Evolutionary conservation across 2,113 vertebrate species (phyloP).

Genomic region (Benthochromis sp.): DNA sequence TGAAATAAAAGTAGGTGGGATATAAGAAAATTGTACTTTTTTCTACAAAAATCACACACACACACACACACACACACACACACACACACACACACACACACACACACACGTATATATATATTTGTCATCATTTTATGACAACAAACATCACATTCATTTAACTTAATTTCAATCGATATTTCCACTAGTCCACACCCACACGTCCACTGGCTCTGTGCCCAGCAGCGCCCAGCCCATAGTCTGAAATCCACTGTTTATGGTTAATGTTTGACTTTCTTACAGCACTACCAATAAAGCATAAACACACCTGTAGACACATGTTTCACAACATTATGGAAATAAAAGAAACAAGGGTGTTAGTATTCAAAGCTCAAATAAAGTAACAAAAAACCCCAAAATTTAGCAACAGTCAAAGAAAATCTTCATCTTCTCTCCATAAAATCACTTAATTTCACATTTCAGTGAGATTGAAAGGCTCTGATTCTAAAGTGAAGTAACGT

Average conservation of each 20-base stretch:
- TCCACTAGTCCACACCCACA: neutral
- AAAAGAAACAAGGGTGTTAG: neutral
- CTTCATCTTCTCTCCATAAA: neutral
- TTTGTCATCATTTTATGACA: neutral
- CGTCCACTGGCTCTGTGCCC: neutral
- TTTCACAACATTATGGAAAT: neutral
- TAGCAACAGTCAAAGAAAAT: neutral
- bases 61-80: neutral
- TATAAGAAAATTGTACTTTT: neutral
- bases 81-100: no score
- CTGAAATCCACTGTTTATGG: neutral
- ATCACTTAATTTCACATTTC: neutral
- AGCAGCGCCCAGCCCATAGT: neutral
- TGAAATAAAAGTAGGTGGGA: neutral
- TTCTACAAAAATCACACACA: neutral
- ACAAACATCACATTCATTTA: neutral
- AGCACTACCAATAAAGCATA: neutral
- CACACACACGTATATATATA: neutral
- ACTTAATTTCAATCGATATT: neutral
- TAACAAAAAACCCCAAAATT: fast-evolving
- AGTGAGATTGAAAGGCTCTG: neutral
- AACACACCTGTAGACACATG: neutral
- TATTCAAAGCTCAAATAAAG: neutral
- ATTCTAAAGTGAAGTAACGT: neutral
- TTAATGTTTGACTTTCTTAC: neutral